Conservation (phyloP, 1,140 invertebrate species). For the Sesamia nonagrioides region DNA sequence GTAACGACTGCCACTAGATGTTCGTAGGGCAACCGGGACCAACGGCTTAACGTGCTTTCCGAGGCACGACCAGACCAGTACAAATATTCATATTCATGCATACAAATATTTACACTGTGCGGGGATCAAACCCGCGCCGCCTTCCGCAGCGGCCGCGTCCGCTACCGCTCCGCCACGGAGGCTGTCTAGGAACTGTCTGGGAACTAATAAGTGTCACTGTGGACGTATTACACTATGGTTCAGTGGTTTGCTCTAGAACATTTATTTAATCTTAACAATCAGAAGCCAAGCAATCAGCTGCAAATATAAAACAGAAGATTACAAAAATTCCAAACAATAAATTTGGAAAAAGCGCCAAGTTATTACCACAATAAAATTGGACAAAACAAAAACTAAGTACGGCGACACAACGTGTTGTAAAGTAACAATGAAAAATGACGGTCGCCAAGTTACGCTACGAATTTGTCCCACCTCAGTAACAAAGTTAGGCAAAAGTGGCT, state of each 20-base stretch:
- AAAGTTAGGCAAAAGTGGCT: constrained; percentile 58
- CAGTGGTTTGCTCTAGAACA: neutral
- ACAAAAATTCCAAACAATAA: constrained; percentile 44
- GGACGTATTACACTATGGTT: neutral
- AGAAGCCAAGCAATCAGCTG: constrained; percentile 8
- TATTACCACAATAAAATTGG: constrained; percentile 49
- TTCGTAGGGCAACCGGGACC: too few relatives aligned
- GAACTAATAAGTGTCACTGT: neutral
- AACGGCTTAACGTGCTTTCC: too few relatives aligned
- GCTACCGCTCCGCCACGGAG: too few relatives aligned
- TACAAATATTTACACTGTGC: too few relatives aligned
- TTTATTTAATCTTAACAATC: constrained; percentile 3
- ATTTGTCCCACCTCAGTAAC: constrained; percentile 57
- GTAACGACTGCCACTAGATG: too few relatives aligned
- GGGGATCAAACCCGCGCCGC: too few relatives aligned
- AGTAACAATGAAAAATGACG: constrained; percentile 58
- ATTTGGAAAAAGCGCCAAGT: constrained; percentile 38
- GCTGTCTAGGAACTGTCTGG: too few relatives aligned
- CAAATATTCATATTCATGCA: too few relatives aligned
- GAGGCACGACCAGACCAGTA: too few relatives aligned
- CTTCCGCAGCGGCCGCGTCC: too few relatives aligned
- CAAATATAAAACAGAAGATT: constrained; percentile 44
- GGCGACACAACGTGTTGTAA: constrained; percentile 38
- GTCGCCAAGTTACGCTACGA: constrained; percentile 49
- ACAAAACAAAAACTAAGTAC: constrained; percentile 45